Percentiles rank a stretch among this genome's conserved stretches.
Conservation (phyloP, 2,888 invertebrate genomes). For the Agonopterix subpropinquella region DNA sequence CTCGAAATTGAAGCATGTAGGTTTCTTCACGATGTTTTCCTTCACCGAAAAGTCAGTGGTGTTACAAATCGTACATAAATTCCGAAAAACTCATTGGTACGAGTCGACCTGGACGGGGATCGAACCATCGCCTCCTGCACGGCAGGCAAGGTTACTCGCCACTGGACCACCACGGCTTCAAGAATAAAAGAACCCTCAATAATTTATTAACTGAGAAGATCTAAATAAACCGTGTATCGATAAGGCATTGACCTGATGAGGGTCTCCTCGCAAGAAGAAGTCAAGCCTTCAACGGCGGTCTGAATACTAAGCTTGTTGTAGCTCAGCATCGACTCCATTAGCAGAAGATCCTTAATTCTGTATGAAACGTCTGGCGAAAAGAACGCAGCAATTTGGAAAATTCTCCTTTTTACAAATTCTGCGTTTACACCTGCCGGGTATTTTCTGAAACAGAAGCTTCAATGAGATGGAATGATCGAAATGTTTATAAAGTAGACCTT, state of each 20-base stretch:
- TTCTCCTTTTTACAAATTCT: slow-evolving; percentile 19
- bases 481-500: not conserved
- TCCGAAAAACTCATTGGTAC: no score
- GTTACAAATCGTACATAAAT: no score
- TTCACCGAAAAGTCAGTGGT: no score
- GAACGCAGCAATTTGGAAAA: slow-evolving; percentile 42
- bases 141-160: no score
- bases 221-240: not conserved
- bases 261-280: slow-evolving; percentile 39
- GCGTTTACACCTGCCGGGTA: slow-evolving; percentile 30
- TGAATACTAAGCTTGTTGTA: slow-evolving; percentile 36
- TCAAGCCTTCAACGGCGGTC: slow-evolving; percentile 26
- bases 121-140: no score
- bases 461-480: not conserved
- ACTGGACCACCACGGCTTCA: not conserved
- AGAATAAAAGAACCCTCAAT: not conserved
- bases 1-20: no score
- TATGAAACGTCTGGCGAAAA: slow-evolving; percentile 35
- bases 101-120: no score
- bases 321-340: slow-evolving; percentile 30
- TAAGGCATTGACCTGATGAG: slow-evolving; percentile 19
- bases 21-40: no score
- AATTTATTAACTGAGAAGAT: not conserved
- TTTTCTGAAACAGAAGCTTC: slow-evolving; percentile 23
- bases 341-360: slow-evolving; percentile 24